Evolutionary conservation across 1,140 invertebrate species (phyloP).

Genomic region (Ceratina japonica): DNA sequence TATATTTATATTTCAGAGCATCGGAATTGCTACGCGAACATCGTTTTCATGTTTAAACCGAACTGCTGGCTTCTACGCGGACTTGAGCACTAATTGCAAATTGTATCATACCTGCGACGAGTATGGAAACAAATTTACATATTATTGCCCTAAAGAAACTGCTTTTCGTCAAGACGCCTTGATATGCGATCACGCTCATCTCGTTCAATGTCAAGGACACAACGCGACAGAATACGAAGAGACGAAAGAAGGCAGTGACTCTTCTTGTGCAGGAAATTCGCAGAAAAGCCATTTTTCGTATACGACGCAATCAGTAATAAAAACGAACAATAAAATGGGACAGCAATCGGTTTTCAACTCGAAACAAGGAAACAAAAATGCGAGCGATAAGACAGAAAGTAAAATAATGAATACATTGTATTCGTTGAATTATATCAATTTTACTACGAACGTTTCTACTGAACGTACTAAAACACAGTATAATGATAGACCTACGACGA

Average conservation of each 20-base stretch:
- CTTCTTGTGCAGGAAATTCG: neutral
- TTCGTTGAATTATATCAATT: neutral
- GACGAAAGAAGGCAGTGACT: constrained; percentile 1
- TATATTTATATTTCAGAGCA: constrained; percentile 17
- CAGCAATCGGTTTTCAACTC: neutral
- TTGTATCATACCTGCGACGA: constrained; percentile 79
- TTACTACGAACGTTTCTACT: neutral
- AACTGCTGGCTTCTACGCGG: constrained; percentile 79
- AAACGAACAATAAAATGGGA: neutral
- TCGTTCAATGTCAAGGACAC: constrained; percentile 74
- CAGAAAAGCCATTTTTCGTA: no score
- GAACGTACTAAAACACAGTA: neutral
- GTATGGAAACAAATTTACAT: constrained; percentile 77
- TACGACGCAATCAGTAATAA: no score
- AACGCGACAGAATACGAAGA: neutral
- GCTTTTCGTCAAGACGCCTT: constrained; percentile 79
- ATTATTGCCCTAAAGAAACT: constrained; percentile 78
- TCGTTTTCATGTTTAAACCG: constrained; percentile 74
- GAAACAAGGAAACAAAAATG: neutral
- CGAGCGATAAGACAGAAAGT: neutral
- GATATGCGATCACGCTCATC: constrained; percentile 80
- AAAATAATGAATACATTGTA: constrained; percentile 1
- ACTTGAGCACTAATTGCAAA: constrained; percentile 77
- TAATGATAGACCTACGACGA: neutral
- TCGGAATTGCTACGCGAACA: constrained; percentile 29